Base-by-base conservation (phyloP, 2,888 invertebrate species). In the Apamea anceps region DNA sequence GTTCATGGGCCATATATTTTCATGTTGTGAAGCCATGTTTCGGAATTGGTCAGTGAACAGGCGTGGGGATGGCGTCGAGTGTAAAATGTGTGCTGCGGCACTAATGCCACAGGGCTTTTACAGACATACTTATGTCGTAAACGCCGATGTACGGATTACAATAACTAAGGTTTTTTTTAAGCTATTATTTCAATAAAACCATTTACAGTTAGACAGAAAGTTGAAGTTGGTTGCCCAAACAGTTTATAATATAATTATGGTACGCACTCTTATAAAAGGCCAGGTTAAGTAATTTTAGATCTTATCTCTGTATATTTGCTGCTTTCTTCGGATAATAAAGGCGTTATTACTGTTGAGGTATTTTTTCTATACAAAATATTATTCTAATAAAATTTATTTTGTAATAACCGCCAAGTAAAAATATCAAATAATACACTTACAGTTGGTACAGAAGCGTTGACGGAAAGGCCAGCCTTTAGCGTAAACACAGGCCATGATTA, bases 381-480 rank as follows among this genome's bases (percentile, higher is more conserved):
- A n/a, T 63, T 13, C 8, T 10, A 21, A 32, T 32, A 32, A 32
- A 10, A 2, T 37, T 37, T 3, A 28, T 18, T 66, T 77, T 32
- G 13, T 21, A 28, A 51, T 57, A 54, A 63, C 32, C 32, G 32
- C 32, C 32, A 32, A 32, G 12, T 18, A 37, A 62, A 63, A 28
- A 32, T 65, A 32, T 68, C 8, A 32, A 45, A 70, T 63, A 82
- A 79, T 76, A 45, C 83, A 95, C 97, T 96, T 92, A 97, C 97
- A 96, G 91, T 98, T 98, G 42, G 97, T 96, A 91, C 98, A 98
- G 91, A 98, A 97, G 0, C 97, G 97, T 92, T 98, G 97, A 63
- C 98, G 96, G 94, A 98, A 98, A 0, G 98, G 98, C 92, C 97
- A 97, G 72, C 98, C 98, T 93, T 98, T 99, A 25, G 98, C 98